Percentiles rank a stretch among this genome's conserved stretches.
Evolutionary conservation across 1,140 invertebrate species (phyloP).

Genomic region (Ceratosolen fusciceps): DNA sequence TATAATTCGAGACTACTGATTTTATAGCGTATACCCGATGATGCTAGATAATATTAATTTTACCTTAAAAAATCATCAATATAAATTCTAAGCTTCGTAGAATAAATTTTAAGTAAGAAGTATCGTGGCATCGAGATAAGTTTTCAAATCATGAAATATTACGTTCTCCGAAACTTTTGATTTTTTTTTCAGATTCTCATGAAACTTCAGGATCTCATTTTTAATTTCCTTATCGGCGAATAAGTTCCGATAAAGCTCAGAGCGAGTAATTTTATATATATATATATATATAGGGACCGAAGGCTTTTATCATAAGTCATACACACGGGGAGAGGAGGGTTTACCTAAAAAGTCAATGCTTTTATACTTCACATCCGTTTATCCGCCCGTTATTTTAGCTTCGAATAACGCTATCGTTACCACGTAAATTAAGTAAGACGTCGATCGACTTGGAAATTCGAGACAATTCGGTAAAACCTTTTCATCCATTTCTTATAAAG

Average conservation of each 20-base stretch:
- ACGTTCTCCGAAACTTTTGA: neutral
- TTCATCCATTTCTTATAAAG: neutral
- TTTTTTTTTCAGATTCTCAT: neutral
- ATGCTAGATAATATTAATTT: too few relatives aligned
- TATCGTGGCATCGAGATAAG: neutral
- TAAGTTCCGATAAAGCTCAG: neutral
- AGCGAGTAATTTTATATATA: neutral
- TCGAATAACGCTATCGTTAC: constrained; percentile 27
- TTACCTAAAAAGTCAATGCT: neutral
- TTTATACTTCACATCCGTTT: neutral
- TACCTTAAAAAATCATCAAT: too few relatives aligned
- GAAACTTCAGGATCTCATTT: neutral
- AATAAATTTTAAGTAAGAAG: neutral
- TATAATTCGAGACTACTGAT: too few relatives aligned
- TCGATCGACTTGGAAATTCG: constrained; percentile 38
- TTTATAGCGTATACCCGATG: too few relatives aligned
- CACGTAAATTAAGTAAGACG: constrained; percentile 42
- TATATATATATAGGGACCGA: neutral
- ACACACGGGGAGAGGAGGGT: neutral
- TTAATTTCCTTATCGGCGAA: neutral
- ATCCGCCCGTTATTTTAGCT: constrained; percentile 24
- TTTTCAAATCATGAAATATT: neutral
- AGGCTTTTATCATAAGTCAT: neutral
- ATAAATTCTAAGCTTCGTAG: too few relatives aligned
- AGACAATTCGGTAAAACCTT: constrained; percentile 46